A percentile compares a stretch with the other conserved stretches of the same genome.
Evolutionary conservation across 1,140 invertebrate species (phyloP).

Genomic region (Trichonephila clavipes): DNA sequence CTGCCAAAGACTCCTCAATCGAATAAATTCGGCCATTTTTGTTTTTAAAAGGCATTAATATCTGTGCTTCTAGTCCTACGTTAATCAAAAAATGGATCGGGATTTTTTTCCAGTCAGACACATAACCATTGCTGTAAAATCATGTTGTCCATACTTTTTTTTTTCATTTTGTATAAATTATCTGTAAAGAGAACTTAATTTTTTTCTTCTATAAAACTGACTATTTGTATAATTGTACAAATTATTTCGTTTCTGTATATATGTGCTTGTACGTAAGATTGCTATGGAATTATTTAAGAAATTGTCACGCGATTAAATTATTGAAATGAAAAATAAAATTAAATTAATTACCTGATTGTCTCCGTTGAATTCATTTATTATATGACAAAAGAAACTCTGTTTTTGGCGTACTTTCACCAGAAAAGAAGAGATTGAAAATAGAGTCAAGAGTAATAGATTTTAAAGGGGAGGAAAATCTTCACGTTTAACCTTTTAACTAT

Average conservation of each 20-base stretch:
- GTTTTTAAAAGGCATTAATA: background rate
- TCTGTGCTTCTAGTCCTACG: constrained; percentile 24
- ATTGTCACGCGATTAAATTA: constrained; percentile 6
- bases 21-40: background rate
- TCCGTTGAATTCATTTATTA: background rate
- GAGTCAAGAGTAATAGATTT: too few species aligned
- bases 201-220: constrained; percentile 42
- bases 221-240: constrained; percentile 52
- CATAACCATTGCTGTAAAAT: constrained; percentile 63
- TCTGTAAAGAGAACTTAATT: constrained; percentile 55
- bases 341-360: constrained; percentile 18
- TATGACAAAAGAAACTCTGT: too few species aligned
- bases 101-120: constrained; percentile 53
- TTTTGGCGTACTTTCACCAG: too few species aligned
- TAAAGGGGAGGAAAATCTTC: too few species aligned
- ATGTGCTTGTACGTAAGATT: constrained; percentile 29
- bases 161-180: constrained; percentile 51
- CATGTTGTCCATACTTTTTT: constrained; percentile 51
- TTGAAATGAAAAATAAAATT: constrained; percentile 64
- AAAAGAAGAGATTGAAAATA: too few species aligned
- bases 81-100: constrained; percentile 33
- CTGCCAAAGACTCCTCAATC: background rate
- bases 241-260: constrained; percentile 37
- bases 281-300: background rate
- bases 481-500: too few species aligned